A percentile compares a stretch with the other conserved stretches of the same genome.
These are phyloP conservation scores for Micrastur ruficollis DNA, from an alignment of 2,797 vertebrate species.

Conservation along the genomic window DNA sequence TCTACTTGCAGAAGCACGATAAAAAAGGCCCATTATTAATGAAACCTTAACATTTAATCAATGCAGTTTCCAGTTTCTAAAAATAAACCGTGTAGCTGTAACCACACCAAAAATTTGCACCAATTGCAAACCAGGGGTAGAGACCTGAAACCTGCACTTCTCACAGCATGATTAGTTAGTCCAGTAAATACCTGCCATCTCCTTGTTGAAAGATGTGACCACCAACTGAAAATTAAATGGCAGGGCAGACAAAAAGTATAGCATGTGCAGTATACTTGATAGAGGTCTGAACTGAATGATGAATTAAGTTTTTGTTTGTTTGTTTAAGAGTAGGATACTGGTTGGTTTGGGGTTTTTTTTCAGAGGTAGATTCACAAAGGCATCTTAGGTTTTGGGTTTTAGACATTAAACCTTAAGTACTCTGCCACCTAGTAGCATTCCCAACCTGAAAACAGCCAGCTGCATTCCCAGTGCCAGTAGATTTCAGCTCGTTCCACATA, in stretches of 20 bases:
- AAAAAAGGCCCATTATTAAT: neutral
- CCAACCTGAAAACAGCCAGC: neutral
- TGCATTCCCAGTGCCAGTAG: neutral
- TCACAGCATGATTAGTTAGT: neutral
- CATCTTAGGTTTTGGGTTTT: neutral
- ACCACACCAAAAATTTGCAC: neutral
- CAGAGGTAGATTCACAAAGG: neutral
- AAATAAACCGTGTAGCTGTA: neutral
- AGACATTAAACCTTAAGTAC: neutral
- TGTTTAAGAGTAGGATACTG: neutral
- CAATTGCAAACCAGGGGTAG: neutral
- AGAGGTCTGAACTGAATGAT: neutral
- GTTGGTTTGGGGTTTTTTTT: neutral
- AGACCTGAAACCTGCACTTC: neutral
- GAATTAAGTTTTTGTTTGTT: neutral
- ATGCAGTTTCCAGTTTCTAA: neutral
- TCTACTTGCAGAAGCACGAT: neutral
- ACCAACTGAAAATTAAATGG: neutral
- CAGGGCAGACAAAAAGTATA: neutral
- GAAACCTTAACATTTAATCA: neutral
- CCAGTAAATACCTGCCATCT: neutral
- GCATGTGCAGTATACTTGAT: accelerated
- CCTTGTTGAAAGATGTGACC: neutral
- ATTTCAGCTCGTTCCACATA: neutral
- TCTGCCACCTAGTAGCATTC: neutral